Evolutionary conservation across 2,888 invertebrate genomes (phyloP).

Genomic region (Nowickia ferox): DNA sequence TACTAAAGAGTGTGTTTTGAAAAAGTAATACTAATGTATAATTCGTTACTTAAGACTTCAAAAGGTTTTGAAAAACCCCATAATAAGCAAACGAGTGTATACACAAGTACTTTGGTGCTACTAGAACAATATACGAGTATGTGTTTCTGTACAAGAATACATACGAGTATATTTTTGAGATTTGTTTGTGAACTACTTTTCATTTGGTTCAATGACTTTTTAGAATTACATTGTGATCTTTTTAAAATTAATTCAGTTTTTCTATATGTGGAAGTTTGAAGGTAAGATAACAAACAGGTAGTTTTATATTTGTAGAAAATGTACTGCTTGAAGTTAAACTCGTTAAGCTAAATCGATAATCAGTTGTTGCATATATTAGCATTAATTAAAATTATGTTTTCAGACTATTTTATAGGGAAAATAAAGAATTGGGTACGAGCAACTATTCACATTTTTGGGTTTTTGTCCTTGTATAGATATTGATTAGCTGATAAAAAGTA

Average conservation of each 20-base stretch:
- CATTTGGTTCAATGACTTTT: slow-evolving; percentile 45
- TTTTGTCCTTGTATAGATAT: neutral
- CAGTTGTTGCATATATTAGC: neutral
- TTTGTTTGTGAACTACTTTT: slow-evolving; percentile 1
- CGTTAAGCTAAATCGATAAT: slow-evolving; percentile 17
- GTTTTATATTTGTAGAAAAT: neutral
- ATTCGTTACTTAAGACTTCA: slow-evolving; percentile 42
- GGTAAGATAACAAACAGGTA: neutral
- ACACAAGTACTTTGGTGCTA: neutral
- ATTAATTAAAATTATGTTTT: neutral
- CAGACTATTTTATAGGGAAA: neutral
- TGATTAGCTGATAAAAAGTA: neutral
- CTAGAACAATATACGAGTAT: neutral
- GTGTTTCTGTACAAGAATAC: no score
- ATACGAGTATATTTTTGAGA: neutral
- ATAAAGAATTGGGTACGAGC: neutral
- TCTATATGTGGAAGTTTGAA: neutral
- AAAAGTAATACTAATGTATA: slow-evolving; percentile 28
- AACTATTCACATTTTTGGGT: neutral
- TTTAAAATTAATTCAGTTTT: neutral
- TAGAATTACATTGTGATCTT: slow-evolving; percentile 19
- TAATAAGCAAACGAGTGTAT: neutral
- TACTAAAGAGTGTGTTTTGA: slow-evolving; percentile 47
- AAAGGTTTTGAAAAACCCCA: slow-evolving; percentile 14
- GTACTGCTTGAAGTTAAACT: neutral